These are phyloP conservation scores for Macheiramphus alcinus DNA, from an alignment of 2,113 vertebrate genomes.

Conservation along the genomic window DNA sequence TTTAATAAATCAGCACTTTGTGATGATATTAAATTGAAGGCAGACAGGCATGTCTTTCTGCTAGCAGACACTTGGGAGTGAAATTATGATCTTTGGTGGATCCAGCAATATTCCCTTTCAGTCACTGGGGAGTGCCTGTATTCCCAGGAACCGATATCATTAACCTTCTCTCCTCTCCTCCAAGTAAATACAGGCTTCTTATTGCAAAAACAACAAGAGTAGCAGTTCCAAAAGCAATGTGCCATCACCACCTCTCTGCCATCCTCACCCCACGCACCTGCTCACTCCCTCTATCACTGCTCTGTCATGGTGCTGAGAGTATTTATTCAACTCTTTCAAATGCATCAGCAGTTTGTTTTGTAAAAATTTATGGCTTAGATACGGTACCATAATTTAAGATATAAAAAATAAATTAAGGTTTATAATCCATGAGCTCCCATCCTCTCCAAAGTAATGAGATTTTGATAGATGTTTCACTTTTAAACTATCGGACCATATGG, in stretches of 20 bases:
- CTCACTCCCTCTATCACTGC: neutral
- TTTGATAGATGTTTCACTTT: slow-evolving; percentile 32
- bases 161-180: slow-evolving; percentile 47
- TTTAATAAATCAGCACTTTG: slow-evolving; percentile 31
- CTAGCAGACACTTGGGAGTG: neutral
- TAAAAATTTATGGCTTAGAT: slow-evolving; percentile 11
- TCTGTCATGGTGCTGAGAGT: neutral
- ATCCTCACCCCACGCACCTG: neutral
- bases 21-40: neutral
- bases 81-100: slow-evolving; percentile 2
- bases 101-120: slow-evolving; percentile 50
- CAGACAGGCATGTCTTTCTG: slow-evolving; percentile 20
- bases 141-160: slow-evolving; percentile 43
- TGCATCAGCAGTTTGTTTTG: slow-evolving; percentile 7
- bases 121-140: slow-evolving; percentile 13
- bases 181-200: slow-evolving; percentile 9
- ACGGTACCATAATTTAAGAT: neutral
- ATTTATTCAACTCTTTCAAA: neutral
- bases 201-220: slow-evolving; percentile 58
- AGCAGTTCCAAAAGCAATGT: slow-evolving; percentile 6
- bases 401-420: slow-evolving; percentile 31
- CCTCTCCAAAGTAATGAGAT: slow-evolving; percentile 34
- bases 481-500: neutral
- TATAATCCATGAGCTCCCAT: slow-evolving; percentile 35
- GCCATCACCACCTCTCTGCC: neutral